A percentile compares a stretch with the other conserved stretches of the same genome.
phyloP scores from a whole-genome alignment of 2,888 invertebrate species.

The Brachycybe producta region DNA sequence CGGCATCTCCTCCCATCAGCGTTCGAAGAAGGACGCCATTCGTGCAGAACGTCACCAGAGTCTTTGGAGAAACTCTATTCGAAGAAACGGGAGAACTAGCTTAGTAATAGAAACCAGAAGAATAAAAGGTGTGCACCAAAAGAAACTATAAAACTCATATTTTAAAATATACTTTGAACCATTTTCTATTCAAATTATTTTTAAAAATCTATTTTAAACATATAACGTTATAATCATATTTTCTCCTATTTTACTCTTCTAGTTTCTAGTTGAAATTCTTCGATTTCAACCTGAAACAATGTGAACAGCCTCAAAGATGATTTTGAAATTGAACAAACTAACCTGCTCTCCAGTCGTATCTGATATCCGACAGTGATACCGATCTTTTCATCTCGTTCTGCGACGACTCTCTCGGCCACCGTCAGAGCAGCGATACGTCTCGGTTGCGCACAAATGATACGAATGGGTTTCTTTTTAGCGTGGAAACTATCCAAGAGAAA shows the following conservation, averaged over 20 bases:
- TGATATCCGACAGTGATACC: constrained; percentile 77
- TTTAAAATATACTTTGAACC: background rate
- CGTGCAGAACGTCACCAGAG: constrained; percentile 80
- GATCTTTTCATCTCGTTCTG: constrained; percentile 65
- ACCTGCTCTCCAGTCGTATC: constrained; percentile 73
- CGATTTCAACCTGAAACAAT: no score
- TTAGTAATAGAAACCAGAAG: no score
- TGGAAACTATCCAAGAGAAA: constrained; percentile 66
- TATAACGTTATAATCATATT: no score
- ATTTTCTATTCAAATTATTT: no score
- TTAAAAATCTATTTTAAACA: no score
- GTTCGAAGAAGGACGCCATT: constrained; percentile 77
- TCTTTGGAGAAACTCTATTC: constrained; percentile 55
- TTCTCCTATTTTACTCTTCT: no score
- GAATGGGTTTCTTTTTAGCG: constrained; percentile 47
- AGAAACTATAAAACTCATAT: no score
- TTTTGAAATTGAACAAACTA: constrained; percentile 18
- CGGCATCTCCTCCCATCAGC: constrained; percentile 63
- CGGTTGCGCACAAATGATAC: constrained; percentile 88
- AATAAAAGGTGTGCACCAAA: no score
- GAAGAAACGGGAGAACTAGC: constrained; percentile 5
- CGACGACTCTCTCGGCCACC: constrained; percentile 77
- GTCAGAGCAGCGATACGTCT: constrained; percentile 78
- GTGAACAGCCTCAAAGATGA: constrained; percentile 7
- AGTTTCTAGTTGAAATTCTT: no score